phyloP scores from a whole-genome alignment of 2,797 vertebrate species.

The Diceros bicornis region DNA sequence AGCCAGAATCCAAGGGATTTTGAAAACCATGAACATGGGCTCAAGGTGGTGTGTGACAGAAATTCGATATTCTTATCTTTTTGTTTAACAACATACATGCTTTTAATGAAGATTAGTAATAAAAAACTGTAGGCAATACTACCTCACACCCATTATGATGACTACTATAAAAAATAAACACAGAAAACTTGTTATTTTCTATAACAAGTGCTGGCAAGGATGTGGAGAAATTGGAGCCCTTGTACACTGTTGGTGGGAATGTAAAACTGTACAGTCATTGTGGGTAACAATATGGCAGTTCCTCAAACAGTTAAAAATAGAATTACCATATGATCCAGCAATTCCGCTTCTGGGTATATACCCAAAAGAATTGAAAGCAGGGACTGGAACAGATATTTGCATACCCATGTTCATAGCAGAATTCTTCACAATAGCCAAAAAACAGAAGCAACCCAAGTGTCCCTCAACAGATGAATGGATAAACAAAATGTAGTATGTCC shows the following conservation, averaged over 20 bases:
- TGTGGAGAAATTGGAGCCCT: background rate
- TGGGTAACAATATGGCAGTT: background rate
- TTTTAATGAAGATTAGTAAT: conserved; percentile 10
- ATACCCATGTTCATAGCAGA: background rate
- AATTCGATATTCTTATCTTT: background rate
- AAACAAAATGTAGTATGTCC: background rate
- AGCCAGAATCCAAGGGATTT: conserved; percentile 17
- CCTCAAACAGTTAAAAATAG: background rate
- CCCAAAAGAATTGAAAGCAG: background rate
- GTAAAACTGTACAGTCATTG: background rate
- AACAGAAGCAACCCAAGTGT: background rate
- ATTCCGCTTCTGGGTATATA: background rate
- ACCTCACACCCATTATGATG: background rate
- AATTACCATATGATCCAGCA: background rate
- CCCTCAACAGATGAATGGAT: background rate
- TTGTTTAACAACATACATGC: background rate
- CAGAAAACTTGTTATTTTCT: background rate
- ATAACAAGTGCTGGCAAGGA: background rate
- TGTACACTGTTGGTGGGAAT: background rate
- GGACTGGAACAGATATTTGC: background rate
- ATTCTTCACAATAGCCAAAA: background rate
- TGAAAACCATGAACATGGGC: background rate
- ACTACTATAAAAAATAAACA: background rate
- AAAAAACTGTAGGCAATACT: background rate
- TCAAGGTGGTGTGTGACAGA: background rate